phyloP scores from a whole-genome alignment of 2,113 vertebrate genomes.

The Danionella cerebrum region DNA sequence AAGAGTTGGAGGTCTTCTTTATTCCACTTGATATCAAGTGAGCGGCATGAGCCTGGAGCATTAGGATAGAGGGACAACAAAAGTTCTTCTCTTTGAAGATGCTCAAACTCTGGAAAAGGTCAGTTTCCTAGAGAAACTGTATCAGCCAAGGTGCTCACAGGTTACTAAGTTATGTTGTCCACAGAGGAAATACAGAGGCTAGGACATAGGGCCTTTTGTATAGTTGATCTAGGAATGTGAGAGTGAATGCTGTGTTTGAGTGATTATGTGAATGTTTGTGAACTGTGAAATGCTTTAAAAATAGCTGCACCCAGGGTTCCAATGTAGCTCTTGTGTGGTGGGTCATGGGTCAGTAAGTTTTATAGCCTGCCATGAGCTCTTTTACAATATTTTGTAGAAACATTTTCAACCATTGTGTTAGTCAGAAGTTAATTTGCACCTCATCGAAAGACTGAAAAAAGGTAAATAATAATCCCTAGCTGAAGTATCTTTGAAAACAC shows the following conservation, averaged over 20 bases:
- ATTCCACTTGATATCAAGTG: constrained; percentile 49
- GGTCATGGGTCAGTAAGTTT: constrained; percentile 33
- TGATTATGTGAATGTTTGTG: constrained; percentile 38
- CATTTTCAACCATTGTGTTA: constrained; percentile 31
- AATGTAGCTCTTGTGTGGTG: constrained; percentile 36
- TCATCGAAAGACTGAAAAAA: no score
- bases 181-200: constrained; percentile 57
- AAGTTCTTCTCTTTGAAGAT: constrained; percentile 59
- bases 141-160: constrained; percentile 58
- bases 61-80: constrained; percentile 36
- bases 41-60: constrained; percentile 50
- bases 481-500: not conserved
- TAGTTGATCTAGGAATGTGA: constrained; percentile 37
- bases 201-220: constrained; percentile 45
- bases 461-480: no score
- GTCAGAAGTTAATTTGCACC: constrained; percentile 15
- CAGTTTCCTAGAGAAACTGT: constrained; percentile 48
- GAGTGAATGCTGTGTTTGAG: constrained; percentile 37
- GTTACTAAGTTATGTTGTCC: constrained; percentile 58
- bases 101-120: constrained; percentile 51
- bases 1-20: constrained; percentile 38
- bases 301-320: constrained; percentile 47
- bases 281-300: constrained; percentile 39
- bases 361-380: constrained; percentile 41
- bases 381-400: constrained; percentile 23